Evolutionary conservation across 2,113 vertebrate genomes (phyloP).

Genomic region (Neodontobutis hainanensis): DNA sequence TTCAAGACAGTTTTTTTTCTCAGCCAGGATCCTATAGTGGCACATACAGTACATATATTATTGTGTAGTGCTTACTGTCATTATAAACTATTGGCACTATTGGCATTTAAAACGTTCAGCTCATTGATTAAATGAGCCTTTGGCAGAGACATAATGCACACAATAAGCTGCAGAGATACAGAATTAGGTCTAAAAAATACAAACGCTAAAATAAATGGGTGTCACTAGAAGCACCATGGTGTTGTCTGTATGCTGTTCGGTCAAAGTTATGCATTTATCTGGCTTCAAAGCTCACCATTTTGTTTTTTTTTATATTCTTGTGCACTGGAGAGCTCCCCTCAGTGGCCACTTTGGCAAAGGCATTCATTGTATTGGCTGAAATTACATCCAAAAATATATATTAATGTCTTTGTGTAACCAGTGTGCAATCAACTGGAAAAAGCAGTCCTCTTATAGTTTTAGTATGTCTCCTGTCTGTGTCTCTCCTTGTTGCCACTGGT

Average conservation of each 20-base stretch:
- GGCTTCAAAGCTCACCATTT: background rate
- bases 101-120: background rate
- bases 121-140: background rate
- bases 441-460: conserved; percentile 11
- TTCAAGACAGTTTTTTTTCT: background rate
- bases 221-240: too few species aligned
- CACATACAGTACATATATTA: background rate
- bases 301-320: background rate
- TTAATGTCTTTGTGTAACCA: conserved; percentile 8
- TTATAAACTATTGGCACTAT: background rate
- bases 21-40: background rate
- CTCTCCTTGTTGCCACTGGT: conserved; percentile 24
- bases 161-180: background rate
- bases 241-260: too few species aligned
- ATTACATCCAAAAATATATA: background rate
- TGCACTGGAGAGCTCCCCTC: conserved; percentile 15
- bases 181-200: background rate
- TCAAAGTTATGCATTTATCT: too few species aligned
- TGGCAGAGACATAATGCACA: background rate
- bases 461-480: conserved; percentile 11
- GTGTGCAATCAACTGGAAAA: conserved; percentile 3
- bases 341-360: conserved; percentile 16
- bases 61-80: background rate
- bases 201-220: too few species aligned
- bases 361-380: background rate